A percentile compares a stretch with the other conserved stretches of the same genome.
Conservation (phyloP, 2,888 invertebrate species). For the Mythimna lalbum region DNA sequence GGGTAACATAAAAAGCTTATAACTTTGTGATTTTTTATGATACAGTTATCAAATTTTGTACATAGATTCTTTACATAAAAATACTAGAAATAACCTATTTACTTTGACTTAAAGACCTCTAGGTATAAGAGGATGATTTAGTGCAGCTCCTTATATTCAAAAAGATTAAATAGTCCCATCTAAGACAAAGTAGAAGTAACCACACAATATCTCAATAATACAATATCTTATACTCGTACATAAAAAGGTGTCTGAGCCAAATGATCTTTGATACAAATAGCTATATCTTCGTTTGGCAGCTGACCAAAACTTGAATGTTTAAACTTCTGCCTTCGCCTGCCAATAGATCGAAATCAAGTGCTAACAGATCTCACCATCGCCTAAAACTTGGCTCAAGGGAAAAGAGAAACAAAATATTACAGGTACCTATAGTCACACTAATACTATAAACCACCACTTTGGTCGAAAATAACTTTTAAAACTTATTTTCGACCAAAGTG, state of each 20-base stretch:
- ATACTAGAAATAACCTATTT: no score
- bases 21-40: no score
- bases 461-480: no score
- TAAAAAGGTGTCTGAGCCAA: conserved; percentile 31
- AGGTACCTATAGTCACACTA: background rate
- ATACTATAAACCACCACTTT: no score
- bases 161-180: background rate
- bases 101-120: no score
- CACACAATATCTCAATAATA: background rate
- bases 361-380: background rate
- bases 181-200: background rate
- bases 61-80: no score
- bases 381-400: background rate
- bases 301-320: conserved; percentile 38
- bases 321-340: conserved; percentile 39
- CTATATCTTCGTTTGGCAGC: conserved; percentile 29
- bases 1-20: no score
- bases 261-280: conserved; percentile 29
- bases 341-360: conserved; percentile 44
- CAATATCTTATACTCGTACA: background rate
- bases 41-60: no score
- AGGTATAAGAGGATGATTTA: no score
- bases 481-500: no score
- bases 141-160: background rate
- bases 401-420: background rate